Evolutionary conservation across 1,140 invertebrate species (phyloP).

Genomic region (Hyposmocoma kahamanoa): DNA sequence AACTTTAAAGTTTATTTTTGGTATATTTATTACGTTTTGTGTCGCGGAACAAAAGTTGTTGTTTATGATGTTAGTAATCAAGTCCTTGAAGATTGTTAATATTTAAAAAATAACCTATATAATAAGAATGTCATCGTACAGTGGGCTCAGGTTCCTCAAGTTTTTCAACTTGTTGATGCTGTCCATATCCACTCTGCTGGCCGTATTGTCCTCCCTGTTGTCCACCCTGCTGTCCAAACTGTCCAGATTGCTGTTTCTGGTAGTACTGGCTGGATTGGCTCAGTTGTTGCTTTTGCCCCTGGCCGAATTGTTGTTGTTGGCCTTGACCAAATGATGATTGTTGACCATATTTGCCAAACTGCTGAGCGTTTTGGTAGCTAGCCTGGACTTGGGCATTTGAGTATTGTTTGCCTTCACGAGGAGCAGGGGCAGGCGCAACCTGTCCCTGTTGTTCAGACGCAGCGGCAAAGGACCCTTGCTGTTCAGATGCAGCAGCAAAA

Average conservation of each 20-base stretch:
- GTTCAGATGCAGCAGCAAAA: slow-evolving; percentile 34
- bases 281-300: too few relatives aligned
- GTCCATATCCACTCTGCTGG: slow-evolving; percentile 8
- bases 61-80: neutral
- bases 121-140: slow-evolving; percentile 17
- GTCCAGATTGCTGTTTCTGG: neutral
- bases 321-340: too few relatives aligned
- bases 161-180: slow-evolving; percentile 13
- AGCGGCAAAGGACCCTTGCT: slow-evolving; percentile 14
- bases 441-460: neutral
- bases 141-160: slow-evolving; percentile 33
- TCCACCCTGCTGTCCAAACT: neutral
- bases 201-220: slow-evolving; percentile 4
- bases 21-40: neutral
- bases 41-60: too few relatives aligned
- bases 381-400: neutral
- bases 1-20: neutral
- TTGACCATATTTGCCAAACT: neutral
- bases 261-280: slow-evolving; percentile 5
- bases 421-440: too few relatives aligned
- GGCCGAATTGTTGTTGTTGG: too few relatives aligned
- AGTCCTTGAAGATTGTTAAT: neutral
- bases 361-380: slow-evolving; percentile 6
- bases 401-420: slow-evolving; percentile 32
- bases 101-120: neutral